These are phyloP conservation scores for Pygmarrhopalites habei DNA, from an alignment of 1,140 invertebrate species.

Conservation along the genomic window DNA sequence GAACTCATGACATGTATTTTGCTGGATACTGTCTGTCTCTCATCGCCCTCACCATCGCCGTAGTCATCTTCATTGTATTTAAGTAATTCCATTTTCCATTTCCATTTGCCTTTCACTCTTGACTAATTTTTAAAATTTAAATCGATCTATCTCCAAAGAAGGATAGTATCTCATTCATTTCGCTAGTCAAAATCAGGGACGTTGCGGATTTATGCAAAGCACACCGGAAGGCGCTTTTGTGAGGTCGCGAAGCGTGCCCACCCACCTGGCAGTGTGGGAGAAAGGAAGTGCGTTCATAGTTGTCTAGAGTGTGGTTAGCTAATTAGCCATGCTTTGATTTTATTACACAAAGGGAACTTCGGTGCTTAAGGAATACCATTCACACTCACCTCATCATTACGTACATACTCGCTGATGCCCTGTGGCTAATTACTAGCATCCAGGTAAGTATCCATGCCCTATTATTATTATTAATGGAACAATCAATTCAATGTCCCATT, in stretches of 20 bases:
- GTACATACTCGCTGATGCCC: constrained; percentile 66
- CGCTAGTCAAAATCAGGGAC: too few species aligned
- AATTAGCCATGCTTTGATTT: neutral
- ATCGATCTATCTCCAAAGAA: neutral
- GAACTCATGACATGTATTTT: constrained; percentile 34
- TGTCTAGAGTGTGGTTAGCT: too few species aligned
- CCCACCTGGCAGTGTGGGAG: too few species aligned
- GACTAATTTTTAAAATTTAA: too few species aligned
- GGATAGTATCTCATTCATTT: neutral
- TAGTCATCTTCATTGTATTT: constrained; percentile 73
- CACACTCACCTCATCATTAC: constrained; percentile 83
- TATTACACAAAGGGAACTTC: constrained; percentile 61
- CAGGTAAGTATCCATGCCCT: too few species aligned
- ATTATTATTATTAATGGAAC: neutral
- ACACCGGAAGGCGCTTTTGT: too few species aligned
- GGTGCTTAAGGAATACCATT: constrained; percentile 84
- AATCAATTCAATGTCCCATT: neutral
- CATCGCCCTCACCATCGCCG: constrained; percentile 62
- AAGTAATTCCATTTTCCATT: constrained; percentile 53
- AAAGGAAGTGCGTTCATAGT: too few species aligned
- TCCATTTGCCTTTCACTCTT: neutral
- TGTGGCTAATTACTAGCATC: constrained; percentile 63
- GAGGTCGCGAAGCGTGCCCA: too few species aligned
- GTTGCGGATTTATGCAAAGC: too few species aligned
- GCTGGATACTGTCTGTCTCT: constrained; percentile 50